phyloP scores from a whole-genome alignment of 1,140 invertebrate genomes.

The Bemisia tabaci region DNA sequence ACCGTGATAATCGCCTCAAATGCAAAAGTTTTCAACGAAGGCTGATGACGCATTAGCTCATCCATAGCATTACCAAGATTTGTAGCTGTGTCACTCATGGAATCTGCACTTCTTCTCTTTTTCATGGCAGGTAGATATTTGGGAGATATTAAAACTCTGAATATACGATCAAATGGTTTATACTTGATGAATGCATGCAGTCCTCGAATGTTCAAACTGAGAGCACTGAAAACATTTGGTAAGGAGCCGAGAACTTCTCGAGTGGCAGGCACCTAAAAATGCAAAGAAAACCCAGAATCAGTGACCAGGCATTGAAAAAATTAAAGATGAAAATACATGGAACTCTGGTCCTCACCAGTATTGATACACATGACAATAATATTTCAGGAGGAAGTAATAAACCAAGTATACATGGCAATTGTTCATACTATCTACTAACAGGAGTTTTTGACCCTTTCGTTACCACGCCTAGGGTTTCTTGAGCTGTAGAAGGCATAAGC shows the following conservation, averaged over 20 bases:
- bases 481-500: too few relatives aligned
- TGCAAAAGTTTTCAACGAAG: slow-evolving; percentile 62
- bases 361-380: too few relatives aligned
- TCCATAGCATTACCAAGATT: slow-evolving; percentile 87
- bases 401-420: too few relatives aligned
- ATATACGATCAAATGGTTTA: slow-evolving; percentile 72
- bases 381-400: too few relatives aligned
- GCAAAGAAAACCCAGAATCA: not conserved
- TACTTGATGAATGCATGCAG: slow-evolving; percentile 66
- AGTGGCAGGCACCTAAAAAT: slow-evolving; percentile 58
- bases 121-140: slow-evolving; percentile 78
- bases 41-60: slow-evolving; percentile 84
- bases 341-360: too few relatives aligned
- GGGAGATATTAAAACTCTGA: slow-evolving; percentile 68
- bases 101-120: slow-evolving; percentile 62
- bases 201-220: slow-evolving; percentile 74
- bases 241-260: slow-evolving; percentile 77
- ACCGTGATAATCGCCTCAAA: slow-evolving; percentile 69
- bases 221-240: slow-evolving; percentile 81
- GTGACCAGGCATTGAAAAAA: not conserved
- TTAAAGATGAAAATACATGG: too few relatives aligned
- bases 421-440: too few relatives aligned
- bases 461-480: too few relatives aligned
- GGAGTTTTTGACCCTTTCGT: too few relatives aligned
- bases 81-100: slow-evolving; percentile 74